Evolutionary conservation across 2,113 vertebrate species (phyloP).

Genomic region (Podarcis muralis): DNA sequence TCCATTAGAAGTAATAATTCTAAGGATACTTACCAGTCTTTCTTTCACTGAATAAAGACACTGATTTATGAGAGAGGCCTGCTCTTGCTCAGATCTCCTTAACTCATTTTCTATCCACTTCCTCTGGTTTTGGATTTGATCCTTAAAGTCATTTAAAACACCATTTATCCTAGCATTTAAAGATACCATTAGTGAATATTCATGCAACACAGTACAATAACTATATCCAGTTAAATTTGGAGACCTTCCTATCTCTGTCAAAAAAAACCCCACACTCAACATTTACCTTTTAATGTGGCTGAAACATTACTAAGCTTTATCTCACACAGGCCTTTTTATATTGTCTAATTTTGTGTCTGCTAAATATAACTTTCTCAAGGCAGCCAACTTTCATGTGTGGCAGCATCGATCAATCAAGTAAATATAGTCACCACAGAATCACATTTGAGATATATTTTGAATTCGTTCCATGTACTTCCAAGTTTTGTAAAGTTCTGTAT

Average conservation of each 20-base stretch:
- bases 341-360: background rate
- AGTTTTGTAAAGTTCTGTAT: background rate
- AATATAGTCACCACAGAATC: background rate
- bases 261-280: background rate
- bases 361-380: background rate
- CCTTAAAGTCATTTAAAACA: conserved; percentile 68
- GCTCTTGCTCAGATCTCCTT: conserved; percentile 58
- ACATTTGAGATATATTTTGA: background rate
- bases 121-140: conserved; percentile 70
- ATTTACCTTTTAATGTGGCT: background rate
- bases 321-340: background rate
- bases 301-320: background rate
- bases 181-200: background rate
- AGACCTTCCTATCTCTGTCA: background rate
- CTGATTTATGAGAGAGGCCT: conserved; percentile 58
- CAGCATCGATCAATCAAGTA: background rate
- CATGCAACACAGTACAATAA: background rate
- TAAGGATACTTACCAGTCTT: conserved; percentile 73
- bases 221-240: background rate
- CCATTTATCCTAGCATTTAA: conserved; percentile 63
- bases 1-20: background rate
- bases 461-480: background rate
- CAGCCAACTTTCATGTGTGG: background rate
- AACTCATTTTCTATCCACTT: conserved; percentile 75
- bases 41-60: conserved; percentile 67